A percentile compares a stretch with the other conserved stretches of the same genome.
These are phyloP conservation scores for Hirudinaria manillensis DNA, from an alignment of 2,888 invertebrate species.

Conservation along the genomic window DNA sequence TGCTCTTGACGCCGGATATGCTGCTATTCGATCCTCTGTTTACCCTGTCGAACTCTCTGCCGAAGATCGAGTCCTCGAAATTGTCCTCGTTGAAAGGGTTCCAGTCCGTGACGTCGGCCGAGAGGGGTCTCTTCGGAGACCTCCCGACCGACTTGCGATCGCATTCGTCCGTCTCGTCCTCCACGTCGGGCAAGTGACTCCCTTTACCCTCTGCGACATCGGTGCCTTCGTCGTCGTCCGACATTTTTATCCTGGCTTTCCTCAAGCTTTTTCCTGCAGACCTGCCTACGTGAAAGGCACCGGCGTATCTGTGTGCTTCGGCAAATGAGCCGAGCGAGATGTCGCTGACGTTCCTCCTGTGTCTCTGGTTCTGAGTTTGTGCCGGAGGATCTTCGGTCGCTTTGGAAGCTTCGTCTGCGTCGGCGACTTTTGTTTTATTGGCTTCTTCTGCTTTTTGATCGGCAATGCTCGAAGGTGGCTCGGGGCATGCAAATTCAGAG, in stretches of 20 bases:
- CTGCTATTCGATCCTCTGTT: slow-evolving; percentile 71
- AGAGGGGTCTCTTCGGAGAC: slow-evolving; percentile 50
- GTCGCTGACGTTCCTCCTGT: slow-evolving; percentile 76
- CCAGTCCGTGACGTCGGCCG: slow-evolving; percentile 67
- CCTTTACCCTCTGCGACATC: neutral
- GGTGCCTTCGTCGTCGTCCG: neutral
- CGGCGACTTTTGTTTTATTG: neutral
- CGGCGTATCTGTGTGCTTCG: slow-evolving; percentile 37
- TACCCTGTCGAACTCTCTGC: slow-evolving; percentile 75
- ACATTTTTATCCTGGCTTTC: neutral
- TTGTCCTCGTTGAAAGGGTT: slow-evolving; percentile 73
- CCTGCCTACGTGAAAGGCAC: slow-evolving; percentile 45
- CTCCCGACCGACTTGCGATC: slow-evolving; percentile 11
- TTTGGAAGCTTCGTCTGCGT: neutral
- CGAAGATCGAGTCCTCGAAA: slow-evolving; percentile 75
- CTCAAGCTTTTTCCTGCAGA: neutral
- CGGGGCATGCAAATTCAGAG: neutral
- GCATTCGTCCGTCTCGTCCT: neutral
- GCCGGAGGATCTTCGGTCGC: neutral
- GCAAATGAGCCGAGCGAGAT: slow-evolving; percentile 70
- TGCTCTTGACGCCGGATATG: slow-evolving; percentile 66
- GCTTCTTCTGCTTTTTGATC: neutral
- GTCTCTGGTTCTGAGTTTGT: slow-evolving; percentile 47
- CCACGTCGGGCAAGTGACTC: neutral
- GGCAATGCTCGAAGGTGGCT: neutral